Evolutionary conservation across 1,140 invertebrate species (phyloP).

Genomic region (Physella acuta): DNA sequence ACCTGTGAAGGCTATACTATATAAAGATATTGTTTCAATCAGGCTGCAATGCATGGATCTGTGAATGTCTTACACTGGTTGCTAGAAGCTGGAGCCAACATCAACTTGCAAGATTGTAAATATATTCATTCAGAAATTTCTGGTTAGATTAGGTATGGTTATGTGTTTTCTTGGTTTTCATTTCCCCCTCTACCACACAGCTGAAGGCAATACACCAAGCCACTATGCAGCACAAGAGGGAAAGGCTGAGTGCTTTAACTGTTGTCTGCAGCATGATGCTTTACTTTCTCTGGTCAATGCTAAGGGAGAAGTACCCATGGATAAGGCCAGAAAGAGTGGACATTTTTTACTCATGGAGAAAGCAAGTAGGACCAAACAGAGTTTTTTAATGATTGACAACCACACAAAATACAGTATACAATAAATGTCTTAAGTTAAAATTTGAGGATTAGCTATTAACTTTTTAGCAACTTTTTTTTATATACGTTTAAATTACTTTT

Average conservation of each 20-base stretch:
- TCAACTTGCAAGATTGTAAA: conserved; percentile 55
- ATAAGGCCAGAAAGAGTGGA: conserved; percentile 49
- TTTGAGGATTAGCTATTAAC: too few relatives aligned
- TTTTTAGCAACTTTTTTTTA: too few relatives aligned
- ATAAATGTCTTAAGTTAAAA: not conserved
- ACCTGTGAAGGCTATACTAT: too few relatives aligned
- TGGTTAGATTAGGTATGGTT: too few relatives aligned
- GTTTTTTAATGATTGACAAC: too few relatives aligned
- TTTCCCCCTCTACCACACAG: too few relatives aligned
- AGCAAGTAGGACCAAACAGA: conserved; percentile 44
- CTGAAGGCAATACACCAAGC: conserved; percentile 51
- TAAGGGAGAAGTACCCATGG: conserved; percentile 46
- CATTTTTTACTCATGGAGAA: conserved; percentile 54
- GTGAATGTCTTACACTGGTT: conserved; percentile 55
- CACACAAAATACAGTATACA: not conserved
- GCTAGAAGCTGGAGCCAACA: conserved; percentile 51
- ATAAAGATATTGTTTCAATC: too few relatives aligned
- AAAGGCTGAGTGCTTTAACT: conserved; percentile 53
- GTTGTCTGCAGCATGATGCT: conserved; percentile 53
- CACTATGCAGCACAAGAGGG: conserved; percentile 52
- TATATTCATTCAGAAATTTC: too few relatives aligned
- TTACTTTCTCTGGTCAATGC: conserved; percentile 44
- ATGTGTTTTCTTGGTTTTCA: too few relatives aligned
- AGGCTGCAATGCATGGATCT: conserved; percentile 54
- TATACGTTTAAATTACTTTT: too few relatives aligned